A percentile compares a stretch with the other conserved stretches of the same genome.
phyloP scores from a whole-genome alignment of 2,888 invertebrate species.

The Archips xylosteana region DNA sequence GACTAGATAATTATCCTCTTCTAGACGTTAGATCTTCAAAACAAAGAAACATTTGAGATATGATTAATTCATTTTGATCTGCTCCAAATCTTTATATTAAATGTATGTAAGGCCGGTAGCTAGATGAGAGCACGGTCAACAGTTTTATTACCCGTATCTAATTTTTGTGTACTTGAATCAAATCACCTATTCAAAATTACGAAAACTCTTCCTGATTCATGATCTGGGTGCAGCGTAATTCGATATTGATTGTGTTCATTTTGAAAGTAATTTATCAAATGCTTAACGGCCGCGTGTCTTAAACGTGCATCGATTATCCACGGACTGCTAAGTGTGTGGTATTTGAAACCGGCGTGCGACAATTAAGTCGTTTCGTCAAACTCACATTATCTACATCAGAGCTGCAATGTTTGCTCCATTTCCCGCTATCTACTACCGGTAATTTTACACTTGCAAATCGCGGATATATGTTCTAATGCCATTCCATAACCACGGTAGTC shows the following conservation, averaged over 20 bases:
- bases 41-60: slow-evolving; percentile 43
- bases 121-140: slow-evolving; percentile 55
- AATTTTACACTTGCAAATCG: slow-evolving; percentile 43
- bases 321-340: slow-evolving; percentile 62
- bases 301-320: slow-evolving; percentile 65
- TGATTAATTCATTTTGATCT: slow-evolving; percentile 49
- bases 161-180: slow-evolving; percentile 59
- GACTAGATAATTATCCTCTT: slow-evolving; percentile 21
- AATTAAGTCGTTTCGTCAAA: slow-evolving; percentile 71
- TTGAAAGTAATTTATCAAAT: slow-evolving; percentile 27
- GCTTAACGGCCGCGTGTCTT: slow-evolving; percentile 17
- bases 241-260: slow-evolving; percentile 18
- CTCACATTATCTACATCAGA: slow-evolving; percentile 40
- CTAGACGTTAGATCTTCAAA: slow-evolving; percentile 4
- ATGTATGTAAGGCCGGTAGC: slow-evolving; percentile 57
- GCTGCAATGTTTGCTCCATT: slow-evolving; percentile 60
- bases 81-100: slow-evolving; percentile 47
- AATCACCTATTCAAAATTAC: slow-evolving; percentile 46
- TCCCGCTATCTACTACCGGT: slow-evolving; percentile 60
- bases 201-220: slow-evolving; percentile 13
- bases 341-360: slow-evolving; percentile 67
- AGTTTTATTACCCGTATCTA: slow-evolving; percentile 67
- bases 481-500: slow-evolving; percentile 14
- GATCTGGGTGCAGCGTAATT: slow-evolving; percentile 9
- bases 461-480: slow-evolving; percentile 33